Base-by-base conservation (phyloP, 2,888 invertebrate genomes). In the Hydropsyche betteni region DNA sequence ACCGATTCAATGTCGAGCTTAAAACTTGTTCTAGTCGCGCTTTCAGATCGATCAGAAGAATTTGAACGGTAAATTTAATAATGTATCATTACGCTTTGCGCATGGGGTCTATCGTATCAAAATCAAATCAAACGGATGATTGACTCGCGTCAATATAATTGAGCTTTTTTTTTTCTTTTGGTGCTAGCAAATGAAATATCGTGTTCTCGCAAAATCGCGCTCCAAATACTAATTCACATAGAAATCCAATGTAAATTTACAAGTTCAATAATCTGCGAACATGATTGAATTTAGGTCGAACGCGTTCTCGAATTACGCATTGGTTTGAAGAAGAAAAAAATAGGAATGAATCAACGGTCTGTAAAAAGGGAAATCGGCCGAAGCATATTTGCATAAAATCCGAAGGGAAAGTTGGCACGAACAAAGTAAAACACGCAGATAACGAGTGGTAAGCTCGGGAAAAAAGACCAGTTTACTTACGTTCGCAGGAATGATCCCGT, bases 351-450 rank as follows among this genome's bases (percentile, higher is more conserved):
- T 73, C 61, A 68, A 75, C 52, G 53, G 55, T 75, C 55, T 52
- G 58, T 68, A 69, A 74, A 71, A 77, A 77, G 70, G 68, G n/a
- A 71, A 75, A 77, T 75, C 61, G 73, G 51, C 70, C 24, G 69
- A 50, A 75, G 58, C 68, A 36, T 78, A 76, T 78, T 78, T 78
- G 75, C 78, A 78, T 78, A 74, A 76, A 72, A 76, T 74, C 77
- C 69, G 34, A 58, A 69, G 72, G 75, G 74, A 74, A 64, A 69
- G 69, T 71, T 69, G 50, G 70, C 64, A 75, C 68, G 68, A 74
- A 7, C 78, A 72, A 71, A 68, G 74, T 74, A 44, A 44, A 44
- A 44, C 44, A 44, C 44, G 44, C 44, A 44, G 44, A 44, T 44
- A 44, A 44, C 44, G 44, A 44, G 44, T 44, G 44, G 44, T 44